Base-by-base conservation (phyloP, 2,113 vertebrate species). In the Chaetura pelagica region DNA sequence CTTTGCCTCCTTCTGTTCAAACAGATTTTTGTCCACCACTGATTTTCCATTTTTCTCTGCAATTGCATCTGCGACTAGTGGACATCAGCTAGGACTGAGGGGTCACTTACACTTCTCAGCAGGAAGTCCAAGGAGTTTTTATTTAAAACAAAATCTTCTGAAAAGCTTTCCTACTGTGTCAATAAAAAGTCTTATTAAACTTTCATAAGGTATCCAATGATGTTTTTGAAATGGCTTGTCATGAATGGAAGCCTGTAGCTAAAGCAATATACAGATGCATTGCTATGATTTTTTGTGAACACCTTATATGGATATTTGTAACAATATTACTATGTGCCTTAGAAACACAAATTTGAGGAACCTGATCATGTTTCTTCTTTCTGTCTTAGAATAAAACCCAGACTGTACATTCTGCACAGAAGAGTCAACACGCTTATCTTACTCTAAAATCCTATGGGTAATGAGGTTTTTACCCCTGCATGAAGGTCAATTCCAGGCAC, bases 131-230 rank as follows among this genome's bases (percentile, higher is more conserved):
- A 55, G 68, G 63, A 77, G 76, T 86, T 96, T 90, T 94, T 82
- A 94, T 94, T 89, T 96, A 68, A 96, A 94, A 81, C 82, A 96
- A 69, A 97, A 82, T 85, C 92, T 96, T 93, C 91, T 93, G 64
- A 96, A 96, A 96, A 75, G 57, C 90, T 95, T 94, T 84, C 63
- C 84, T 95, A 93, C 78, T 86, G 52, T 88, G 86, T 90, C 87
- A 96, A 84, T 95, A 95, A 73, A 91, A 61, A 95, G 38, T 68
- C 52, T 72, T 94, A 97, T 92, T 94, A 91, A 96, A 96, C 49
- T 96, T 96, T 93, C 89, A 94, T 95, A 62, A 86, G 93, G 69
- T 91, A 96, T 90, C 86, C 85, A 92, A 18, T 83, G 67, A 85
- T 91, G 68, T 95, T 95, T 96, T 94, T 59, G 44, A 80, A 95